Conservation (phyloP, 2,797 vertebrate species). For the Austrolebias charrua region DNA sequence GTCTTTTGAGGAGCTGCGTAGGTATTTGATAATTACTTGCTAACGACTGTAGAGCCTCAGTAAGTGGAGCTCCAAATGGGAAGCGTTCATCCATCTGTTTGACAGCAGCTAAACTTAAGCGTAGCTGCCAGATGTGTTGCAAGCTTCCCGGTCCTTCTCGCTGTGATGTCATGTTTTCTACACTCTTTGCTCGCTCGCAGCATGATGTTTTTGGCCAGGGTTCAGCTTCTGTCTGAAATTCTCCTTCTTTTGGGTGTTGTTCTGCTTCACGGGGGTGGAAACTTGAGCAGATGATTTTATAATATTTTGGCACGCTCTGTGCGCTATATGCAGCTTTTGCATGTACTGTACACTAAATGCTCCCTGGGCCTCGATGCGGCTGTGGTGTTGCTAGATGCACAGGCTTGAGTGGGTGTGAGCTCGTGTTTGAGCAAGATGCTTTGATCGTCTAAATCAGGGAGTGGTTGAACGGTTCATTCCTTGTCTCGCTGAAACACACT, state of each 20-base stretch:
- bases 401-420: conserved; percentile 47
- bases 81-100: conserved; percentile 64
- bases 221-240: conserved; percentile 45
- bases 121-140: conserved; percentile 69
- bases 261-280: conserved; percentile 21
- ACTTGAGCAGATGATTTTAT: conserved; percentile 29
- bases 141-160: conserved; percentile 47
- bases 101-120: conserved; percentile 59
- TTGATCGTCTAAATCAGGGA: conserved; percentile 58
- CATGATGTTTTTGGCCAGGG: conserved; percentile 58
- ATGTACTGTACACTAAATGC: conserved; percentile 9
- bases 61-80: conserved; percentile 55
- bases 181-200: conserved; percentile 53
- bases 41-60: conserved; percentile 56
- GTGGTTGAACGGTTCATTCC: conserved; percentile 48
- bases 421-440: conserved; percentile 44
- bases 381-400: conserved; percentile 34
- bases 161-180: conserved; percentile 65
- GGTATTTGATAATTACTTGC: conserved; percentile 63
- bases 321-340: conserved; percentile 24
- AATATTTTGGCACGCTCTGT: conserved; percentile 8
- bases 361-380: conserved; percentile 12
- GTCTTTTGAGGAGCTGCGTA: conserved; percentile 22
- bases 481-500: conserved; percentile 21
- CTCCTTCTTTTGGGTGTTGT: conserved; percentile 32